Percentiles rank a stretch among this genome's conserved stretches.
Evolutionary conservation across 2,888 invertebrate genomes (phyloP).

Genomic region (Bombyx huttoni): DNA sequence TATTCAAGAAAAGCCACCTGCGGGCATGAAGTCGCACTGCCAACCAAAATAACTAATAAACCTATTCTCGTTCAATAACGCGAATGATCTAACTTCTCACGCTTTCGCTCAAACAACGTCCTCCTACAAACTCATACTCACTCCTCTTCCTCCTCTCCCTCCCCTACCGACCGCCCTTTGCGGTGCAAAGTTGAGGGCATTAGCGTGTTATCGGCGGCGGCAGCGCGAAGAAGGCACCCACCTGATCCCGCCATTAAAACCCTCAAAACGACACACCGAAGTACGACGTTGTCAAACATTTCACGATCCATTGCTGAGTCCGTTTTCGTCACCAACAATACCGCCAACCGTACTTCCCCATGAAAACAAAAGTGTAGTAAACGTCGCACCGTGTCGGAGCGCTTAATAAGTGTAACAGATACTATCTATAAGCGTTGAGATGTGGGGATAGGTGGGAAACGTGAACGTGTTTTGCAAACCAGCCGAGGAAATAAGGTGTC

Average conservation of each 20-base stretch:
- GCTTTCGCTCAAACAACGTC: slow-evolving; percentile 56
- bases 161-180: slow-evolving; percentile 37
- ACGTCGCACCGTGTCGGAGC: slow-evolving; percentile 9
- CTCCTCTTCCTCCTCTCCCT: slow-evolving; percentile 15
- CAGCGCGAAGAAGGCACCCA: slow-evolving; percentile 67
- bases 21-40: background rate
- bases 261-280: slow-evolving; percentile 21
- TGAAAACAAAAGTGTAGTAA: slow-evolving; percentile 20
- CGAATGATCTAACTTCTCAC: slow-evolving; percentile 66
- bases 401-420: slow-evolving; percentile 60
- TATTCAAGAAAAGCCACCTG: too few relatives aligned
- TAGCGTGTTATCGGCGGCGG: slow-evolving; percentile 69
- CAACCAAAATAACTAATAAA: slow-evolving; percentile 29
- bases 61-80: slow-evolving; percentile 67
- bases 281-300: slow-evolving; percentile 14
- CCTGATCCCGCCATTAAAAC: slow-evolving; percentile 47
- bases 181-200: slow-evolving; percentile 73
- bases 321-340: background rate
- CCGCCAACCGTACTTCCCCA: slow-evolving; percentile 16
- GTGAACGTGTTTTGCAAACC: slow-evolving; percentile 71
- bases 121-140: slow-evolving; percentile 19
- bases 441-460: slow-evolving; percentile 69
- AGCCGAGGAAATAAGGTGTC: slow-evolving; percentile 66
- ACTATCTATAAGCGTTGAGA: slow-evolving; percentile 70
- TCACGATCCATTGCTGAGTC: slow-evolving; percentile 22